Evolutionary conservation across 2,113 vertebrate genomes (phyloP), one percentile per base, ranked within the genome.

Genomic region (Psilopogon haemacephalus): DNA sequence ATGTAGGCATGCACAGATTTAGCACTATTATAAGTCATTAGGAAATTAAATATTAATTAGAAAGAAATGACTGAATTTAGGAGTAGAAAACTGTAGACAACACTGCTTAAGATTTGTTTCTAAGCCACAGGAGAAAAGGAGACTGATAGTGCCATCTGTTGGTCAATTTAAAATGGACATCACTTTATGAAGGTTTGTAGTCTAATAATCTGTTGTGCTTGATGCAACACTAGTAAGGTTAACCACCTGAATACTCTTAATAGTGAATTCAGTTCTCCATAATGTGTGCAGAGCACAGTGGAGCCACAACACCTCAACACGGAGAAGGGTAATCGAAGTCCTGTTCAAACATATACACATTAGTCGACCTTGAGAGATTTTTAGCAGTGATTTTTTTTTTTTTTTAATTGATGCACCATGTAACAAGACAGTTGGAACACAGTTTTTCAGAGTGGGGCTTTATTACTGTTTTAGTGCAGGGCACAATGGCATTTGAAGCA

Each of bases 131-230:
- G 72, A 84, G 89, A 97, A 97, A 94, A 95, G 78, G 97, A 96
- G 96, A 93, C 94, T 58, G 70, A 93, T 94, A 92, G 97, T 98
- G 98, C 98, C 98, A 98, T 97, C 98, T 98, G 96, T 97, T 97
- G 98, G 97, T 85, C 89, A 95, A 52, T 95, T 86, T 50, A 72
- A 97, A 88, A 92, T 42, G 78, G 82, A 79, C 72, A n/a, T 15
- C 0, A n/a, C 17, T 81, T 32, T 28, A 48, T 3, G 3, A 37
- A 48, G 27, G 3, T 33, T 50, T 28, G 33, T 10, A 20, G 6
- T 32, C 56, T 52, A 2, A 46, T 52, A 7, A 8, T 1, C 30
- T 35, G 15, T 23, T 3, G 4, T 0, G 0, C 11, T 8, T 7
- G 11, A 54, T 19, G 11, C 8, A 35, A 54, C 16, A 4, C 21